Evolutionary conservation across 2,113 vertebrate genomes (phyloP), one percentile per base, ranked within the genome.

Genomic region (Pongo abelii): DNA sequence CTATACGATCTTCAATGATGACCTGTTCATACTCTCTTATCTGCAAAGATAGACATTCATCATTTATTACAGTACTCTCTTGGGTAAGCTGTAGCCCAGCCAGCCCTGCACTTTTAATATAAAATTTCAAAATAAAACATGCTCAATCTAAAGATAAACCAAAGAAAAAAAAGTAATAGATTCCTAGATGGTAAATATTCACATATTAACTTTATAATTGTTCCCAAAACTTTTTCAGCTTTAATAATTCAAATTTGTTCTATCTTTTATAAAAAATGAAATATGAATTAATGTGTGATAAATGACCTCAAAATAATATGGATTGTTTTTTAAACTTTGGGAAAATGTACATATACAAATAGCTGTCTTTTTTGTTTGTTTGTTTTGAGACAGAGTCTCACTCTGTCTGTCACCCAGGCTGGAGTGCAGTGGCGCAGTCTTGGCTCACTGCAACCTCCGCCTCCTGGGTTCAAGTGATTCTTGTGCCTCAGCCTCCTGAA

Each of bases 1-100:
- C 98, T 64, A 97, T 8, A 17, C 99, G 98, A 97, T 99, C 99
- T 67, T 98, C 98, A 46, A 98, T 99, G 79, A 99, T 99, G 40
- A 99, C 98, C 81, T 98, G 96, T 83, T 99, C 98, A 0, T 98
- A 98, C 0, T 84, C 96, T 92, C 97, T 96, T 96, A 98, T 98
- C 99, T 99, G 97, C 48, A 98, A 57, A 96, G 93, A 9, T 35
- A 92, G 59, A 96, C 64, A 96, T 46, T 12, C n/a, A 35, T 72
- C 81, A 48, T n/a, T 13, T 46, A 25, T 74, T 59, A 91, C 3
- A 70, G 17, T 23, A 57, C 40, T 74, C 11, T 38, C 55, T 38
- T 48, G 22, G 17, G 59, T 75, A 81, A 83, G 17, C 38, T 46
- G 18, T 40, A 18, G 40, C 69, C 74, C 43, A 80, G 5, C 48